Evolutionary conservation across 2,888 invertebrate species (phyloP), one percentile per base, ranked within the genome.

Genomic region (Eubasilissa splendida): DNA sequence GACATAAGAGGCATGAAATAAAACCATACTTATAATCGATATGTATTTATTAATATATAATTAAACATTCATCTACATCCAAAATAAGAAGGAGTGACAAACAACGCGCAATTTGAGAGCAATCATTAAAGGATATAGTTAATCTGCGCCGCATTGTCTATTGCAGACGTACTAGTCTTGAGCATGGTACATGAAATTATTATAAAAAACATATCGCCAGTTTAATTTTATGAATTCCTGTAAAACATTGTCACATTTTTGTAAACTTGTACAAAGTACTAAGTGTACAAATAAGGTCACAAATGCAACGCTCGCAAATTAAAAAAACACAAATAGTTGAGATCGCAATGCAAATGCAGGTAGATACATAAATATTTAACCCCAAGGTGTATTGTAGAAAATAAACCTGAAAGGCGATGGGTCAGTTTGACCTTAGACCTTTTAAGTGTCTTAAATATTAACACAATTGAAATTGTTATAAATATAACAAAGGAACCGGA

Each of bases 31-130:
- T 66, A 70, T 84, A 84, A 81, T 84, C 81, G 84, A 84, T 84
- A 84, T 84, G 84, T 84, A 84, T 84, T 84, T 84, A 84, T 84
- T 84, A 82, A 81, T 83, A 83, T 83, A 80, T 80, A 77, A 81
- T 84, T 81, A 82, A 82, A 84, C 82, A 84, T 82, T 81, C 81
- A 84, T 81, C 84, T 84, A 84, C 84, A 84, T 81, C 65, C 82
- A 84, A 84, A 82, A 84, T 75, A 52, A 70, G 22, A 70, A 70
- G 10, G 31, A 54, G 53, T 42, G 14, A 70, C 54, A 68, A 33
- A 31, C 12, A n/a, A n/a, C 68, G 68, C 68, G 14, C 68, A 68
- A 68, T 68, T 12, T 14, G n/a, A 68, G 33, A n/a, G 68, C 68
- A 68, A 68, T 68, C 3, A 63, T 63, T 31, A 63, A 63, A 60